Conservation (phyloP, 2,113 vertebrate species). For the Rhinolophus ferrumequinum region DNA sequence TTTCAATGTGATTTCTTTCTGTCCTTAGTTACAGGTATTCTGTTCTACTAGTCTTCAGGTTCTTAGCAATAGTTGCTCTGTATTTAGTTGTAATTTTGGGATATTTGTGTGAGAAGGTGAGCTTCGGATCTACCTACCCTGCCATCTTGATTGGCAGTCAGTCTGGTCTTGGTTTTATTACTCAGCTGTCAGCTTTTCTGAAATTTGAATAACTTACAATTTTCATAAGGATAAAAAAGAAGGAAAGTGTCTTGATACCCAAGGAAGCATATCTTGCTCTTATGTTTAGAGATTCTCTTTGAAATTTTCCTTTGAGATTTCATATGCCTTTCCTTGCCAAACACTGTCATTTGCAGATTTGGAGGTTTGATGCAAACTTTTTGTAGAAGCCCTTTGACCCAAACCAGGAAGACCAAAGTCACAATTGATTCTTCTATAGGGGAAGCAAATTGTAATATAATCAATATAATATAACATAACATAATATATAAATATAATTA, state of each 20-base stretch:
- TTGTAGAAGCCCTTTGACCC: neutral
- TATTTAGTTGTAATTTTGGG: too few species aligned
- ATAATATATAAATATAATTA: too few species aligned
- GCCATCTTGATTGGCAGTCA: too few species aligned
- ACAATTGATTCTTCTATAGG: neutral
- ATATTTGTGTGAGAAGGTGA: too few species aligned
- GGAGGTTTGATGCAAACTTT: constrained; percentile 23
- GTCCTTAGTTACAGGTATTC: too few species aligned
- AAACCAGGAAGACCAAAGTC: neutral
- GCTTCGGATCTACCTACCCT: too few species aligned
- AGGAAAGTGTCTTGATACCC: neutral
- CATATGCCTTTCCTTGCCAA: constrained; percentile 22
- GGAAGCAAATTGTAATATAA: neutral
- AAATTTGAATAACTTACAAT: neutral
- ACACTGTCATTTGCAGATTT: constrained; percentile 22
- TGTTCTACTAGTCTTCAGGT: too few species aligned
- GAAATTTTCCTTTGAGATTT: neutral
- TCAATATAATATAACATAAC: too few species aligned
- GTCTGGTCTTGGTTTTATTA: constrained; percentile 26
- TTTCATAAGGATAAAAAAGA: constrained; percentile 11
- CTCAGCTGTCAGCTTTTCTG: constrained; percentile 11
- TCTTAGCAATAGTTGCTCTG: too few species aligned
- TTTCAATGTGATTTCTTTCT: too few species aligned
- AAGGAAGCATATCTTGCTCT: neutral
- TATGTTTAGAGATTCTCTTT: neutral